Conservation (phyloP, 2,113 vertebrate genomes). For the Emydura subglobosa region DNA sequence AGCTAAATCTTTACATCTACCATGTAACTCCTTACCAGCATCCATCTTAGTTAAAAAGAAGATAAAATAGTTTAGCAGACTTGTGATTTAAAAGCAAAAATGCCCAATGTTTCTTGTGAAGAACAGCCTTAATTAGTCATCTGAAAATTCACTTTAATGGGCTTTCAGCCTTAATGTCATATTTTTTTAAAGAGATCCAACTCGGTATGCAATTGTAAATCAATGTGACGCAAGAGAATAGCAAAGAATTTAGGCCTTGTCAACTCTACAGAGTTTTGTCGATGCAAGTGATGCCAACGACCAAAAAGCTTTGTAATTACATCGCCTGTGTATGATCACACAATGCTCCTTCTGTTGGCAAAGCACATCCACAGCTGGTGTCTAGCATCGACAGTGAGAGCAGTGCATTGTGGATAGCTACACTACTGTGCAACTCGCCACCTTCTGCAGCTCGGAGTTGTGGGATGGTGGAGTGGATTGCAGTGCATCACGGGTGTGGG, state of each 20-base stretch:
- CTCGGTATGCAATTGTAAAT: neutral
- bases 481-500: too few relatives aligned
- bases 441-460: too few relatives aligned
- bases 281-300: too few relatives aligned
- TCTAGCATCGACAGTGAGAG: too few relatives aligned
- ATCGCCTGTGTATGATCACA: too few relatives aligned
- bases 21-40: neutral
- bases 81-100: neutral
- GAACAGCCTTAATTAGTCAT: slow-evolving; percentile 32
- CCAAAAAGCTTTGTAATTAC: too few relatives aligned
- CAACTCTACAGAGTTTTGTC: too few relatives aligned
- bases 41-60: neutral
- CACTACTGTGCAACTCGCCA: too few relatives aligned
- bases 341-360: too few relatives aligned
- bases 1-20: slow-evolving; percentile 4
- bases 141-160: neutral
- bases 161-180: neutral
- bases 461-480: too few relatives aligned
- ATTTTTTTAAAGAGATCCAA: slow-evolving; percentile 29
- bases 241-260: neutral
- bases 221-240: neutral
- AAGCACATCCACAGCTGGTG: too few relatives aligned
- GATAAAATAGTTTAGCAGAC: neutral
- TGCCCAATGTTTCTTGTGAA: neutral
- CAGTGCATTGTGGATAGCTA: too few relatives aligned